Evolutionary conservation across 2,797 vertebrate genomes (phyloP), one percentile per base, ranked within the genome.

Genomic region (Agapornis canus): DNA sequence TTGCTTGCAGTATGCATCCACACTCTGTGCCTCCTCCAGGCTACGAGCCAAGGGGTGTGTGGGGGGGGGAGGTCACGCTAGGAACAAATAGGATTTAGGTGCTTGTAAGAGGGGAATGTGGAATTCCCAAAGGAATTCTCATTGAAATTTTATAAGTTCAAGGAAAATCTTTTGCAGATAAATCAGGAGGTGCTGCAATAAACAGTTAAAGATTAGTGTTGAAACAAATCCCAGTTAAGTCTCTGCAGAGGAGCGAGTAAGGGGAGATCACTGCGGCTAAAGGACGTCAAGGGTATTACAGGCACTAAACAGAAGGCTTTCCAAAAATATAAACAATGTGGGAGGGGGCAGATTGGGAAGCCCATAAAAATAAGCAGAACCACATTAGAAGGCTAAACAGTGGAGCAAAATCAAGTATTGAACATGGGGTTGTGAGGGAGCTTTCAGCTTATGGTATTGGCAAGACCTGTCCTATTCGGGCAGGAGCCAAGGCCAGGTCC

Each of bases 131-230:
- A 97, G 93, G 97, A 97, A 97, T 97, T 97, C 96, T 96, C 95
- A 97, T 97, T 97, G 97, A 96, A 95, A 95, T 96, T 97, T 97
- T 97, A 96, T 97, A 97, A 97, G 89, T 86, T 79, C 54, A 80
- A 91, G 92, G 56, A 97, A 95, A 97, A 96, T 97, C 91, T 93
- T 87, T 89, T 5, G 14, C 88, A 94, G 97, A 97, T 97, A 97
- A 97, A 97, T 94, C 57, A 65, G 88, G 78, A 95, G 95, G 68
- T 77, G 70, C 64, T 95, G 97, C 94, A 90, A 97, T 97, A 97
- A 97, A 97, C 96, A 97, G 87, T 91, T 89, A 91, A 88, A 94
- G 94, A 96, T 97, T 93, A 94, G 91, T 79, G 92, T 87, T 77
- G 91, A 96, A 97, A 91, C 71, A 95, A 97, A 97, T 97, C 96